phyloP scores from a whole-genome alignment of 2,797 vertebrate species.

The Amphiprion clarkii region DNA sequence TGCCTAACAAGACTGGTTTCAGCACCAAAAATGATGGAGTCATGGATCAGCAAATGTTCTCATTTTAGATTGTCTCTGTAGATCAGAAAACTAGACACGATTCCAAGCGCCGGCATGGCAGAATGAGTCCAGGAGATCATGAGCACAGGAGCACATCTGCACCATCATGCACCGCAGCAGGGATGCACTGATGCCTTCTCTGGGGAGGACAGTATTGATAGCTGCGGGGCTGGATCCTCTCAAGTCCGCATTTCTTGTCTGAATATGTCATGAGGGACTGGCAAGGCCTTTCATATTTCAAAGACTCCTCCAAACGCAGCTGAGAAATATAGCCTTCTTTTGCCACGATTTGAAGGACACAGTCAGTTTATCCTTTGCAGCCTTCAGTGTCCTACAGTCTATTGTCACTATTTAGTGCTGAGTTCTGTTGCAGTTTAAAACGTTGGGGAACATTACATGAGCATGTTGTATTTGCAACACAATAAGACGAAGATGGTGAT shows the following conservation, averaged over 20 bases:
- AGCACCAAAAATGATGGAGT: conserved; percentile 3
- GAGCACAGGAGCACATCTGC: conserved; percentile 31
- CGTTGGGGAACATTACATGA: background rate
- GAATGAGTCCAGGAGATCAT: conserved; percentile 13
- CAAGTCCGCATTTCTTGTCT: conserved; percentile 22
- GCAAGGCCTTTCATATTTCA: conserved; percentile 26
- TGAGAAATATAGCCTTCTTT: conserved; percentile 5
- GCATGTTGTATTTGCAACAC: background rate
- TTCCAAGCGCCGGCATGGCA: conserved; percentile 12
- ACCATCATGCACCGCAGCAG: conserved; percentile 13
- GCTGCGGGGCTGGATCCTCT: conserved; percentile 21
- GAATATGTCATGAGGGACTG: conserved; percentile 23
- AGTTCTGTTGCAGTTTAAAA: background rate
- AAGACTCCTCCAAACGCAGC: conserved; percentile 15
- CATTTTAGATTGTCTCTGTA: conserved; percentile 24
- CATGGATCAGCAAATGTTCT: conserved; percentile 17
- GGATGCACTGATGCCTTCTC: conserved; percentile 13
- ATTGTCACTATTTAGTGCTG: background rate
- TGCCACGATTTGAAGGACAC: conserved; percentile 22
- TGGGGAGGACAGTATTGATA: conserved; percentile 12
- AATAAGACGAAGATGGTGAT: background rate
- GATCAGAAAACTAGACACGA: conserved; percentile 15
- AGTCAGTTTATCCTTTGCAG: background rate
- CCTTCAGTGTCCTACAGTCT: background rate
- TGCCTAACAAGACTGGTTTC: background rate